phyloP scores from a whole-genome alignment of 30 jellyfish, hydroid and myxozoan species.

The Hydractinia symbiolongicarpus region DNA sequence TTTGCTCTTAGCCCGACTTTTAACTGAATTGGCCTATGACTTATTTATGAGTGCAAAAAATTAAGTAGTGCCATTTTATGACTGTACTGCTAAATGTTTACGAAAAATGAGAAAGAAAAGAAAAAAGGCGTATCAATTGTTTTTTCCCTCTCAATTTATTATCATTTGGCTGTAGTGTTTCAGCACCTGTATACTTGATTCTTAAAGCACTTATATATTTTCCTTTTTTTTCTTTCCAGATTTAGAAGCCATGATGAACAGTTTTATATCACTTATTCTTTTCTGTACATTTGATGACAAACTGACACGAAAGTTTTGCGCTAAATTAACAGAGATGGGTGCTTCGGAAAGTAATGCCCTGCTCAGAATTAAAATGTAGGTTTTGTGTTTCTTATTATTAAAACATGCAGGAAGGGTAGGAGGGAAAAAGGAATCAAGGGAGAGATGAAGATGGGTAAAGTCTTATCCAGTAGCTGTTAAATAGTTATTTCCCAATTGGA shows the following conservation, averaged over 20 bases:
- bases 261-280: constrained; percentile 82
- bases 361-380: constrained; percentile 73
- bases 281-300: constrained; percentile 82
- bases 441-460: too few species aligned
- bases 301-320: constrained; percentile 52
- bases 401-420: background rate
- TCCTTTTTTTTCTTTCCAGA: constrained; percentile 33
- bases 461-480: too few species aligned
- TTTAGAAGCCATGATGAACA: constrained; percentile 94
- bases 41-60: too few species aligned
- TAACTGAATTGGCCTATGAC: too few species aligned
- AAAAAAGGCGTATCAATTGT: background rate
- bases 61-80: too few species aligned
- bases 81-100: too few species aligned
- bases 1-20: too few species aligned
- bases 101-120: background rate
- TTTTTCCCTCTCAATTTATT: background rate
- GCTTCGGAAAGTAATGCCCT: constrained; percentile 81
- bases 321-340: constrained; percentile 86
- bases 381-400: background rate
- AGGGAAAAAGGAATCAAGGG: too few species aligned
- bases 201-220: background rate
- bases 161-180: background rate
- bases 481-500: too few species aligned
- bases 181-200: background rate